These are phyloP conservation scores for Drosophila paranaensis DNA, from an alignment of 2,888 invertebrate genomes.

Conservation along the genomic window DNA sequence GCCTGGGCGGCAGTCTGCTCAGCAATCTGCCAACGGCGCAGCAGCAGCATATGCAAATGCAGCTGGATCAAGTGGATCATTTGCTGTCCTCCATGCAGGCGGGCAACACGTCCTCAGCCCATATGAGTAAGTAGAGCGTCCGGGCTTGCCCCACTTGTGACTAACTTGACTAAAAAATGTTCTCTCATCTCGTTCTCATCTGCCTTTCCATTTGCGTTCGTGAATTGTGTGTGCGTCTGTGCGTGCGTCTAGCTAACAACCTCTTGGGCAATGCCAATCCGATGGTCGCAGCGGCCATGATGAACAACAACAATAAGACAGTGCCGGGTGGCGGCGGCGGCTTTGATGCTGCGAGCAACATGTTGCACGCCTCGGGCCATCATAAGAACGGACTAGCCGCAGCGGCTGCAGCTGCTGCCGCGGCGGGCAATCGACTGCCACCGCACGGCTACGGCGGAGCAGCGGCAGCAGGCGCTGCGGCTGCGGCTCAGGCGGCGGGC, in stretches of 20 bases:
- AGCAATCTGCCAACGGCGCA: conserved; percentile 60
- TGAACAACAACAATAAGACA: conserved; percentile 78
- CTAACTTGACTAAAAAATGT: conserved; percentile 17
- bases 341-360: conserved; percentile 44
- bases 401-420: conserved; percentile 37
- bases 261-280: conserved; percentile 55
- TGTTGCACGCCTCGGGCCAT: conserved; percentile 40
- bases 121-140: conserved; percentile 66
- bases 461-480: conserved; percentile 45
- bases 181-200: conserved; percentile 7
- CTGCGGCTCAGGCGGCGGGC: conserved; percentile 45
- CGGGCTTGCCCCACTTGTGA: not conserved
- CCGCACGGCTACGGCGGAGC: conserved; percentile 43
- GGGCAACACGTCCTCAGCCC: conserved; percentile 51
- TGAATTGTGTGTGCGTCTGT: conserved; percentile 25
- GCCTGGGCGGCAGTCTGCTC: conserved; percentile 46
- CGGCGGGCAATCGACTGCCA: conserved; percentile 24
- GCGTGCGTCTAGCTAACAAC: conserved; percentile 48
- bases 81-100: conserved; percentile 42
- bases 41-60: conserved; percentile 38
- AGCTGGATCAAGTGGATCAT: conserved; percentile 57
- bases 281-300: conserved; percentile 66
- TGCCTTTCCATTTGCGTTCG: not conserved
- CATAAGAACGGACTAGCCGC: conserved; percentile 41
- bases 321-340: conserved; percentile 34